A percentile compares a stretch with the other conserved stretches of the same genome.
Evolutionary conservation across 2,797 vertebrate genomes (phyloP).

Genomic region (Amniataba percoides): DNA sequence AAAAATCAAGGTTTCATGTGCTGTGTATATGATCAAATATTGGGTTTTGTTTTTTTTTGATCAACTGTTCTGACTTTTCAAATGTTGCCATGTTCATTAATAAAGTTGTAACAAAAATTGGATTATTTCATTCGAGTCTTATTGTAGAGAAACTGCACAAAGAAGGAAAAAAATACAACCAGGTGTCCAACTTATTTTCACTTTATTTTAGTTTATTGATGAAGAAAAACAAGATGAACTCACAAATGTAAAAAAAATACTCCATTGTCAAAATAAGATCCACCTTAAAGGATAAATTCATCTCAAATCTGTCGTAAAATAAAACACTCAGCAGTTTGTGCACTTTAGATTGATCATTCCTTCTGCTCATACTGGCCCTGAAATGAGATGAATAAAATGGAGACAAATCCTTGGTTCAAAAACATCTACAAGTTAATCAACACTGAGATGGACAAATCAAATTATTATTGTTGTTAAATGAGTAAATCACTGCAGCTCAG

Average conservation of each 20-base stretch:
- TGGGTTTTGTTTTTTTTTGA: conserved; percentile 59
- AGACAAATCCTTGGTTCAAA: not conserved
- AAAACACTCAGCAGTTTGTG: not conserved
- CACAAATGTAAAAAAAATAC: not conserved
- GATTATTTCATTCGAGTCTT: not conserved
- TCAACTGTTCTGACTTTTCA: conserved; percentile 74
- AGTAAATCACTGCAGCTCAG: no score
- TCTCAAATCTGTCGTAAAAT: not conserved
- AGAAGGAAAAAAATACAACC: not conserved
- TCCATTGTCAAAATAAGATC: not conserved
- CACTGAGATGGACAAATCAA: not conserved
- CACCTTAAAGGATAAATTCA: not conserved
- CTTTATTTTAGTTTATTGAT: conserved; percentile 29
- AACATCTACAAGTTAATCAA: no score
- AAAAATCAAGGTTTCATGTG: conserved; percentile 74
- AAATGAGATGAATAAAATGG: not conserved
- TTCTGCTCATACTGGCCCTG: not conserved
- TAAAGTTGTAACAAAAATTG: conserved; percentile 81
- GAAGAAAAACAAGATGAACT: conserved; percentile 1
- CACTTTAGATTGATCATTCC: not conserved
- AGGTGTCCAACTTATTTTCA: not conserved
- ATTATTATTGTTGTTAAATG: no score
- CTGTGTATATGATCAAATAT: conserved; percentile 79
- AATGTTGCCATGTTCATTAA: conserved; percentile 86
- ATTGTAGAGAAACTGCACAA: not conserved